Evolutionary conservation across 2,113 vertebrate species (phyloP), one percentile per base, ranked within the genome.

Genomic region (Aix galericulata): DNA sequence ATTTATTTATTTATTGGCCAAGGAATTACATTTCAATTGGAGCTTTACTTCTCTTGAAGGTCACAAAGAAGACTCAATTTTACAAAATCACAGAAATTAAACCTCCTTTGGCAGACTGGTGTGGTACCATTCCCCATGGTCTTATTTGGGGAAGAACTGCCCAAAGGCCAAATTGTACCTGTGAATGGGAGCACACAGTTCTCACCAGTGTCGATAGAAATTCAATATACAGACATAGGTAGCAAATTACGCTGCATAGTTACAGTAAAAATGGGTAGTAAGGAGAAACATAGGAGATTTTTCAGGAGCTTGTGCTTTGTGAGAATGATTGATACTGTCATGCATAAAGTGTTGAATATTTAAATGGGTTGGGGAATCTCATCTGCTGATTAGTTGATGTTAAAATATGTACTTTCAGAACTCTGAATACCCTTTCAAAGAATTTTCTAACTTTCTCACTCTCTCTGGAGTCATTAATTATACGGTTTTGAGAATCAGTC

Each of bases 401-500:
- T 96, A 95, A 95, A 96, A 93, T 93, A 84, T 94, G 88, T 91
- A 60, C 88, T 82, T 93, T 96, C 76, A 96, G 91, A 97, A 94
- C 87, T 93, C 74, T 81, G 92, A 90, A 86, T 96, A 95, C 84
- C 91, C 92, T 97, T 97, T 97, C 93, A 96, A 91, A 96, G 60
- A 93, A 62, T 93, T 89, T 83, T 94, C 72, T 96, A 93, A 95
- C 94, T 97, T 96, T 87, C 76, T 79, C 34, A 63, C 58, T 87
- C 83, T 96, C 97, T 96, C 96, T 96, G 86, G 96, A 96, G 95
- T 97, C 83, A 96, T 97, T 97, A 96, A 97, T 97, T 96, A 97
- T 97, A 97, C 93, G 0, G 55, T 85, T 93, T 95, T 93, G 86
- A 93, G 81, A 95, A 64, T 93, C 82, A 95, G 86, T 82, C 85